A percentile compares a stretch with the other conserved stretches of the same genome.
Evolutionary conservation across 2,888 invertebrate genomes (phyloP).

Genomic region (Lomographa bimaculata): DNA sequence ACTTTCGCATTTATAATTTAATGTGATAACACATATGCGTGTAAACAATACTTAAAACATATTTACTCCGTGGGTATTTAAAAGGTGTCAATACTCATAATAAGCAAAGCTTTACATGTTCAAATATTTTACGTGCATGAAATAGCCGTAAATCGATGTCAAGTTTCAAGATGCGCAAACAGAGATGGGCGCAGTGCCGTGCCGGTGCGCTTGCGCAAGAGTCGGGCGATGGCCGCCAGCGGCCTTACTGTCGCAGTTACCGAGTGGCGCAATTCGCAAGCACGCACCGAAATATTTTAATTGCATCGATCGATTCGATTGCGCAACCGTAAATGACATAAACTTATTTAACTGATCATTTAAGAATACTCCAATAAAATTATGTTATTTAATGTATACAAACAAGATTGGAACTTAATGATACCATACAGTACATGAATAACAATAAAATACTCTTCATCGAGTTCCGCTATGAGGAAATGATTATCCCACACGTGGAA

Average conservation of each 20-base stretch:
- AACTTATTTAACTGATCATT: too few species aligned
- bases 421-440: too few species aligned
- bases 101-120: background rate
- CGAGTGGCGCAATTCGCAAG: conserved; percentile 14
- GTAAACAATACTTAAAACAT: too few species aligned
- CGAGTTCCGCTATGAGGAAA: conserved; percentile 10
- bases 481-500: conserved; percentile 4
- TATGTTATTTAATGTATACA: too few species aligned
- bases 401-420: too few species aligned
- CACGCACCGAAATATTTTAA: conserved; percentile 20
- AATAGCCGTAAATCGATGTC: conserved; percentile 19
- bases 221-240: conserved; percentile 1
- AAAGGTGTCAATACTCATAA: too few species aligned
- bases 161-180: conserved; percentile 18
- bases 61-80: too few species aligned
- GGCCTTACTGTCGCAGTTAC: background rate
- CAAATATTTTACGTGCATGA: conserved; percentile 12
- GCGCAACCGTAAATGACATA: conserved; percentile 8
- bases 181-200: conserved; percentile 12
- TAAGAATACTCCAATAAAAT: too few species aligned
- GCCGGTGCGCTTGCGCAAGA: conserved; percentile 12
- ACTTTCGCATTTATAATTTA: too few species aligned
- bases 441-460: background rate
- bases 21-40: too few species aligned
- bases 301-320: conserved; percentile 13